These are phyloP conservation scores for Temnopleurus reevesii DNA, from an alignment of 53 echinoderm and acorn worm species.

Conservation along the genomic window DNA sequence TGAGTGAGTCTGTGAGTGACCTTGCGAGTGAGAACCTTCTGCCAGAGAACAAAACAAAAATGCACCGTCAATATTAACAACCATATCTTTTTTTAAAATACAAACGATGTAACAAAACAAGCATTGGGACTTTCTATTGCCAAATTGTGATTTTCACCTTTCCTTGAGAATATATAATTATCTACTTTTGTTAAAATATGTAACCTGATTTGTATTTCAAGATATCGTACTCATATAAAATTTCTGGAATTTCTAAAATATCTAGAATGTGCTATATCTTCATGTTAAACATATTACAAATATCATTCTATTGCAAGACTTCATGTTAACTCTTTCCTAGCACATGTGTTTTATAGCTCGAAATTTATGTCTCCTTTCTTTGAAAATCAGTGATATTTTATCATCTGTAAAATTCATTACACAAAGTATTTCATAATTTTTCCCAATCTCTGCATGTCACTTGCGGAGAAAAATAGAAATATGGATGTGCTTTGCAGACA, in stretches of 20 bases:
- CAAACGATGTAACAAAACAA: too few species aligned
- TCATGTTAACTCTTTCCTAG: not conserved
- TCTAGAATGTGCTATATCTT: too few species aligned
- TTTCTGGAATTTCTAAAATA: too few species aligned
- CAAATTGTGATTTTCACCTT: too few species aligned
- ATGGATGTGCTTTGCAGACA: slow-evolving; percentile 37
- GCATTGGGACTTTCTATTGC: too few species aligned
- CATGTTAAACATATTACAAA: too few species aligned
- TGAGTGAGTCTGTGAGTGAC: slow-evolving; percentile 5
- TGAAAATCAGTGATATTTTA: not conserved
- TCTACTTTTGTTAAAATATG: too few species aligned
- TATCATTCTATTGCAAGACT: too few species aligned
- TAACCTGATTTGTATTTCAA: too few species aligned
- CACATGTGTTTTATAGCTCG: not conserved
- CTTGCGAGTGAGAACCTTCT: slow-evolving; percentile 30
- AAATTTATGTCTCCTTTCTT: not conserved
- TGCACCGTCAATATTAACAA: not conserved
- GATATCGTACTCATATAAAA: too few species aligned
- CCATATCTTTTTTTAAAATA: too few species aligned
- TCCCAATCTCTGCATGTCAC: slow-evolving; percentile 18
- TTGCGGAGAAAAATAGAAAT: not conserved
- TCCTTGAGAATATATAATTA: too few species aligned
- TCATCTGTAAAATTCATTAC: slow-evolving; percentile 16
- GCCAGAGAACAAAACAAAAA: not conserved
- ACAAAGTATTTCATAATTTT: slow-evolving; percentile 30